Evolutionary conservation across 2,888 invertebrate genomes (phyloP).

Genomic region (Leptopilina drosophilae): DNA sequence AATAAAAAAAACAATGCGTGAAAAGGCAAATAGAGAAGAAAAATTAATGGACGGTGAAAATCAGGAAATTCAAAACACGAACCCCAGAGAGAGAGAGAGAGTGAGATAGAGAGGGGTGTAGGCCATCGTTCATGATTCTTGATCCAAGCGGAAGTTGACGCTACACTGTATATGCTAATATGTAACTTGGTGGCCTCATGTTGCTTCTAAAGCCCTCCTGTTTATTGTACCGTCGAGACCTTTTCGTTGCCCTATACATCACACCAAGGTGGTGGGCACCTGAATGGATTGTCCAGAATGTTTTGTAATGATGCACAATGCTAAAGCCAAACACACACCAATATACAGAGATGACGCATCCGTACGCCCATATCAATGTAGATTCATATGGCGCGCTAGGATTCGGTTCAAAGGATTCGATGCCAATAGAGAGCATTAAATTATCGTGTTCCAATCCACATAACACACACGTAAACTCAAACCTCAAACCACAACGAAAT

Average conservation of each 20-base stretch:
- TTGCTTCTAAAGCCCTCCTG: conserved; percentile 43
- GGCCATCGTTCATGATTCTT: conserved; percentile 33
- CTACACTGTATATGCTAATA: conserved; percentile 37
- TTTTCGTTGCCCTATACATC: conserved; percentile 55
- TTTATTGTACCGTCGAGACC: conserved; percentile 51
- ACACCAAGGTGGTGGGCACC: conserved; percentile 50
- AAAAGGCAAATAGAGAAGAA: too few relatives aligned
- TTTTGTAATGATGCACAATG: conserved; percentile 60
- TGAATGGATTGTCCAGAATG: conserved; percentile 59
- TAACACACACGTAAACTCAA: neutral
- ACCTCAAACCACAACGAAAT: conserved; percentile 1
- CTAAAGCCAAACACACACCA: conserved; percentile 41
- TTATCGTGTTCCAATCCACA: conserved; percentile 33
- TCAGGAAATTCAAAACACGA: conserved; percentile 25
- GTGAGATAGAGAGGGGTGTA: neutral
- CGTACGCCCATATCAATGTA: conserved; percentile 19
- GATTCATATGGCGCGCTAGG: conserved; percentile 17
- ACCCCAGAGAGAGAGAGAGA: neutral
- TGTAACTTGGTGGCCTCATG: conserved; percentile 19
- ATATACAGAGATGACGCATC: conserved; percentile 20
- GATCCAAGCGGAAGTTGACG: conserved; percentile 30
- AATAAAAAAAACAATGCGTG: too few relatives aligned
- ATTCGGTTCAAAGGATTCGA: conserved; percentile 31
- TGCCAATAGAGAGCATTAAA: conserved; percentile 28
- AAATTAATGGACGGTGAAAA: neutral